Evolutionary conservation across 1,140 invertebrate genomes (phyloP).

Genomic region (Choristoneura fumiferana): DNA sequence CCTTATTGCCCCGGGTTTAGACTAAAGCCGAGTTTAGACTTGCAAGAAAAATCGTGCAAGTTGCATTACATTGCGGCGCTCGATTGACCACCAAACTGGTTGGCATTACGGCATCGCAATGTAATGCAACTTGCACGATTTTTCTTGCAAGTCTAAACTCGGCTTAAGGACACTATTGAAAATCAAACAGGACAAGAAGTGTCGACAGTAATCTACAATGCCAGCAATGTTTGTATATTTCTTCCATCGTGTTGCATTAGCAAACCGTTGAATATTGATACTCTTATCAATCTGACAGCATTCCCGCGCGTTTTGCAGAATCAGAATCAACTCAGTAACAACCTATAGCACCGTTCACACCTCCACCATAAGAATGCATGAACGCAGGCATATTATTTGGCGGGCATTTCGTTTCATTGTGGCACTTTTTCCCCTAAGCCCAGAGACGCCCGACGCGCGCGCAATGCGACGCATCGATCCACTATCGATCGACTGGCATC

Average conservation of each 20-base stretch:
- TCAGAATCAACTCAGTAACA: background rate
- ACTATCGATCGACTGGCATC: conserved; percentile 63
- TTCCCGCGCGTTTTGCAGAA: background rate
- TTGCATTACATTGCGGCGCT: too few relatives aligned
- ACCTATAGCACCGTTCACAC: conserved; percentile 52
- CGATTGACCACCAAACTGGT: too few relatives aligned
- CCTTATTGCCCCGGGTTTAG: too few relatives aligned
- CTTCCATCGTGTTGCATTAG: background rate
- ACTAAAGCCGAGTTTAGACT: too few relatives aligned
- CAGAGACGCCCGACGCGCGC: conserved; percentile 41
- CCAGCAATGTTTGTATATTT: background rate
- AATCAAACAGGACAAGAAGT: too few relatives aligned
- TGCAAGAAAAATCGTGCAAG: too few relatives aligned
- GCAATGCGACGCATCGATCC: conserved; percentile 53
- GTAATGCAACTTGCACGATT: too few relatives aligned
- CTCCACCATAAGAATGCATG: conserved; percentile 36
- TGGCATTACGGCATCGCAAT: too few relatives aligned
- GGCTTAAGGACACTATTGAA: too few relatives aligned
- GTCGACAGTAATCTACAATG: too few relatives aligned
- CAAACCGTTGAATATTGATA: conserved; percentile 2
- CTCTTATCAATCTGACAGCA: conserved; percentile 10
- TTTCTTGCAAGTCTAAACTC: too few relatives aligned
- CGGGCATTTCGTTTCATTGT: conserved; percentile 50
- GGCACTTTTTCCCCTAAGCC: conserved; percentile 51
- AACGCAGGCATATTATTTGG: conserved; percentile 34